Conservation (phyloP, 2,797 vertebrate genomes). For the Botia almorhae region DNA sequence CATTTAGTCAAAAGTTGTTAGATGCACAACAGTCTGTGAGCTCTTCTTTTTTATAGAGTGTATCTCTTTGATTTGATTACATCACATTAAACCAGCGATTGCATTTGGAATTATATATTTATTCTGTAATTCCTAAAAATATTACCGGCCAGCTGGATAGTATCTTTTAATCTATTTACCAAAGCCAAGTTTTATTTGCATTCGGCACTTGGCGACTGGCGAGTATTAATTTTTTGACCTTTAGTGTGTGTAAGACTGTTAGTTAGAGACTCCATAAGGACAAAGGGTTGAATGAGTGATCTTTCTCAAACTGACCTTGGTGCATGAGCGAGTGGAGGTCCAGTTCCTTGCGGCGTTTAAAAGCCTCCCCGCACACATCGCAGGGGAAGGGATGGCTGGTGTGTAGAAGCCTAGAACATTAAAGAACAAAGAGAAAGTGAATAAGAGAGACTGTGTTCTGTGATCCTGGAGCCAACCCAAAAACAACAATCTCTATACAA, state of each 20-base stretch:
- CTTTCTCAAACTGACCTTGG: slow-evolving; percentile 74
- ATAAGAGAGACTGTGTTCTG: slow-evolving; percentile 16
- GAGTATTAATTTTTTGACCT: background rate
- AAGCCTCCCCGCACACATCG: slow-evolving; percentile 83
- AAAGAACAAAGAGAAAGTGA: slow-evolving; percentile 8
- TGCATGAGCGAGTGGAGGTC: slow-evolving; percentile 88
- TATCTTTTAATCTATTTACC: background rate
- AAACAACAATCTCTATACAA: slow-evolving; percentile 2
- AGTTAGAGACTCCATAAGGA: slow-evolving; percentile 1
- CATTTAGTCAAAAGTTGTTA: too few species aligned
- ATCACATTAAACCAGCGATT: background rate
- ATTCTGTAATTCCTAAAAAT: background rate
- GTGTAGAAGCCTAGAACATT: slow-evolving; percentile 80
- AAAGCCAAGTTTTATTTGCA: background rate
- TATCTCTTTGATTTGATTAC: background rate
- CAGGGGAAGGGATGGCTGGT: slow-evolving; percentile 91
- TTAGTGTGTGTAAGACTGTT: background rate
- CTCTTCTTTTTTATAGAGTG: background rate
- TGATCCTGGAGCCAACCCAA: slow-evolving; percentile 20
- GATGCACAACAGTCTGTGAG: background rate
- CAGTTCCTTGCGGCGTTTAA: slow-evolving; percentile 86
- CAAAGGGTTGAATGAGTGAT: slow-evolving; percentile 15
- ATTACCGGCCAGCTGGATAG: background rate
- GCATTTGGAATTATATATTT: background rate
- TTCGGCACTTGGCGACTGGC: background rate